Base-by-base conservation (phyloP, 2,113 vertebrate genomes). In the Dendropsophus ebraccatus region DNA sequence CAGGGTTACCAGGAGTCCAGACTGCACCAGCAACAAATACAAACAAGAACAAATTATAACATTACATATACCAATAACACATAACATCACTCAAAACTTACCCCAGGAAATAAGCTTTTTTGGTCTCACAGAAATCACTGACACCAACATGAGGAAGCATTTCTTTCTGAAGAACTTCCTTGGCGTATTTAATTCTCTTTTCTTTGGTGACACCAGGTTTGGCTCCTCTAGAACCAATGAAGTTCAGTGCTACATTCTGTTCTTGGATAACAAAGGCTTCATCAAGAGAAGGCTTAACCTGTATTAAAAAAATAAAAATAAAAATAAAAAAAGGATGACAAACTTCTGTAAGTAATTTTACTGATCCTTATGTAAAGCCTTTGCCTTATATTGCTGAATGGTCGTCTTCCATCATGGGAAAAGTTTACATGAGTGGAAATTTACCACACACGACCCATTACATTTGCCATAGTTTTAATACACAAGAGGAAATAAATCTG, bases 191-290 rank as follows among this genome's bases (percentile, higher is more conserved):
- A 87, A 99, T 99, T 89, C 98, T 95, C 80, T 97, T 96, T 76
- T 99, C 98, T 89, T 99, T 99, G 0, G 98, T 99, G 81, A 99
- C 98, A 30, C 98, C 98, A 1, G 98, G 98, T 87, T 99, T 99
- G n/a, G 98, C 98, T 35, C 98, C 98, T 93, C 98, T 95, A 82
- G 98, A 99, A 19, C 98, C 98, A 67, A 99, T 99, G 87, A 99
- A 99, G 90, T 99, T 99, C 67, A 99, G 88, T 4, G 98, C 98
- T 65, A 99, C 98, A 1, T 99, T 99, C 90, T 99, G 98, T 90
- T 99, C 98, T 91, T 99, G 98, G 87, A 99, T 99, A 85, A 99
- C 98, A 88, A 99, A 99, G 0, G 98, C 98, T 93, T 99, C 98
- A 52, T 99, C 98, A 47, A 99, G 94, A 84, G 98, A 99, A 14